Percentiles rank a stretch among this genome's conserved stretches.
Conservation (phyloP, 2,888 invertebrate species). For the Hirtodrosophila trivittata region DNA sequence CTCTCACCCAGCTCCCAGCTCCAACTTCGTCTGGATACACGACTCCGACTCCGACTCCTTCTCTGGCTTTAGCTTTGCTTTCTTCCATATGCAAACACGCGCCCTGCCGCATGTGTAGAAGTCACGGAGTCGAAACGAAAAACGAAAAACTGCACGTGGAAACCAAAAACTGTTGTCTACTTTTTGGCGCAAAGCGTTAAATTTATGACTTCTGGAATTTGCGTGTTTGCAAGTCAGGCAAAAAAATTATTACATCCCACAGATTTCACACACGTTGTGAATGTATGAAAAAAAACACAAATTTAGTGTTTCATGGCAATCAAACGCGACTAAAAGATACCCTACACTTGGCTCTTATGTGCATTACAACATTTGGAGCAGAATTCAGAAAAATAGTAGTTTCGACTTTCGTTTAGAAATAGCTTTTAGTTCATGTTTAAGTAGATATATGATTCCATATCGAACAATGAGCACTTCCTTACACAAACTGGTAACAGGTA, state of each 20-base stretch:
- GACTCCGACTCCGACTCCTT: too few relatives aligned
- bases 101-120: constrained; percentile 40
- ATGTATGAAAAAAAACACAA: too few relatives aligned
- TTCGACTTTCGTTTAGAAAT: too few relatives aligned
- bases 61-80: constrained; percentile 13
- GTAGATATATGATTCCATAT: too few relatives aligned
- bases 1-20: constrained; percentile 17
- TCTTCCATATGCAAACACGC: constrained; percentile 53
- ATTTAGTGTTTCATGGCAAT: too few relatives aligned
- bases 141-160: constrained; percentile 72
- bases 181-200: constrained; percentile 68
- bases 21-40: constrained; percentile 13
- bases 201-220: constrained; percentile 73
- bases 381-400: too few relatives aligned
- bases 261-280: constrained; percentile 50
- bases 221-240: constrained; percentile 62
- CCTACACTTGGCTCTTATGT: too few relatives aligned
- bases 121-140: constrained; percentile 51
- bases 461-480: too few relatives aligned
- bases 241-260: constrained; percentile 29
- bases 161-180: constrained; percentile 67
- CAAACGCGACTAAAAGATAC: neutral
- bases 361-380: too few relatives aligned
- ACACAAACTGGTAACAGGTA: too few relatives aligned
- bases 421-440: too few relatives aligned